These are phyloP conservation scores for Arvicanthis niloticus DNA, from an alignment of 2,113 vertebrate genomes.

Conservation along the genomic window DNA sequence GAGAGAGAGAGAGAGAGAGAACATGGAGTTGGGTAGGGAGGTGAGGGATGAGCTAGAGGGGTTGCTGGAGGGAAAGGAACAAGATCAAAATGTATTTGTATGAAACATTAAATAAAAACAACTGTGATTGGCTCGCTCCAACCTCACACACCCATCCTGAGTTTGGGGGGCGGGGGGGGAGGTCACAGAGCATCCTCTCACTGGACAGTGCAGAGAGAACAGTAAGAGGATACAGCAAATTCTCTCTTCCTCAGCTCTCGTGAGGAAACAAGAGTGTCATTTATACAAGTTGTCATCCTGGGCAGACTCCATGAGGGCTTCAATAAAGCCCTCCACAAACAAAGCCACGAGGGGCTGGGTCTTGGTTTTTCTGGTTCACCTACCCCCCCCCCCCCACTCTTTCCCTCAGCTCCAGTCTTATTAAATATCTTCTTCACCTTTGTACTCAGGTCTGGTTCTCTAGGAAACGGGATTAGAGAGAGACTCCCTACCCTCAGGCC, in stretches of 20 bases:
- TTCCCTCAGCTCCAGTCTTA: not conserved
- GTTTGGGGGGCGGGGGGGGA: too few relatives aligned
- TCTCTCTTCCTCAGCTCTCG: not conserved
- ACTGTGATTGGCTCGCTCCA: not conserved
- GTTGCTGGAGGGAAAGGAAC: not conserved
- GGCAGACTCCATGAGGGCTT: not conserved
- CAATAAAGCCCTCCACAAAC: not conserved
- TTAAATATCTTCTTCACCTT: not conserved
- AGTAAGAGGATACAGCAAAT: not conserved
- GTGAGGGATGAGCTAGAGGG: not conserved
- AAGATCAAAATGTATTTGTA: not conserved
- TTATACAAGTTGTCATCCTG: not conserved
- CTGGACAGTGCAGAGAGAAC: too few relatives aligned
- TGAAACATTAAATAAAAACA: not conserved
- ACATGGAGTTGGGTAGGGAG: not conserved
- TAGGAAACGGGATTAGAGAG: not conserved
- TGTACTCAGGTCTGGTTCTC: not conserved
- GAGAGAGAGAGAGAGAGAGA: not conserved
- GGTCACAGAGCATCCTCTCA: not conserved
- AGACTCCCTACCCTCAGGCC: not conserved
- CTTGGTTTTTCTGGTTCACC: too few relatives aligned
- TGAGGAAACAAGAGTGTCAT: not conserved
- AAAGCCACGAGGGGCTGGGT: not conserved
- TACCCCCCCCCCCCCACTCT: not conserved
- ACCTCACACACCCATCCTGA: not conserved